These are phyloP conservation scores for Habrosyne pyritoides DNA, from an alignment of 2,888 invertebrate species.

Conservation along the genomic window DNA sequence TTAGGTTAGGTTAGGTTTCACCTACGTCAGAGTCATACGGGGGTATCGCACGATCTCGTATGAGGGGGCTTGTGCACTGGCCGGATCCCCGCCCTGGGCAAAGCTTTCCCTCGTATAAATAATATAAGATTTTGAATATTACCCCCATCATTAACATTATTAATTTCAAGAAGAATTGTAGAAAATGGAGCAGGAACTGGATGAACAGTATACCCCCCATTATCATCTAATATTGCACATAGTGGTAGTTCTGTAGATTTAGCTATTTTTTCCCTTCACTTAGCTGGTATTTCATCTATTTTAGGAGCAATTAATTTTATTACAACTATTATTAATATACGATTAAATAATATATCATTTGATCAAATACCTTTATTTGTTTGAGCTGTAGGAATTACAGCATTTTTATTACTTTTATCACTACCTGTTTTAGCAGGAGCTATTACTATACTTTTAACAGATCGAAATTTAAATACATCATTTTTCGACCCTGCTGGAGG, in stretches of 20 bases:
- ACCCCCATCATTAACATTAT: constrained; percentile 86
- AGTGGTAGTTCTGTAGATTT: constrained; percentile 88
- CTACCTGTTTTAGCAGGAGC: constrained; percentile 91
- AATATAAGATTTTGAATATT: constrained; percentile 93
- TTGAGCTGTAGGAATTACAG: constrained; percentile 86
- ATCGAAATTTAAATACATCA: constrained; percentile 91
- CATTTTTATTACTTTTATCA: constrained; percentile 84
- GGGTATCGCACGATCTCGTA: too few relatives aligned
- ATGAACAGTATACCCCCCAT: constrained; percentile 90
- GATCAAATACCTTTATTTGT: constrained; percentile 89
- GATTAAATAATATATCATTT: constrained; percentile 82
- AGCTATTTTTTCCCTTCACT: constrained; percentile 89
- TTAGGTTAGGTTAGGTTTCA: too few relatives aligned
- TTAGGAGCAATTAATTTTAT: constrained; percentile 92
- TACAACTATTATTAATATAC: constrained; percentile 89
- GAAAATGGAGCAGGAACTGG: constrained; percentile 90
- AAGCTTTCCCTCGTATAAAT: constrained; percentile 92
- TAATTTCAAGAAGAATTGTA: constrained; percentile 85
- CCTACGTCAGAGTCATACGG: too few relatives aligned
- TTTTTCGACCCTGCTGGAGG: constrained; percentile 92
- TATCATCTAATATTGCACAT: constrained; percentile 86
- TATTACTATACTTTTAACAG: constrained; percentile 90
- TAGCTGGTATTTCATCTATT: constrained; percentile 89
- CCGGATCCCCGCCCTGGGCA: constrained; percentile 92
- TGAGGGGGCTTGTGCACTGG: too few relatives aligned